A percentile compares a stretch with the other conserved stretches of the same genome.
These are phyloP conservation scores for Sorex maritimensis DNA, from an alignment of 2,797 vertebrate species.

Conservation along the genomic window DNA sequence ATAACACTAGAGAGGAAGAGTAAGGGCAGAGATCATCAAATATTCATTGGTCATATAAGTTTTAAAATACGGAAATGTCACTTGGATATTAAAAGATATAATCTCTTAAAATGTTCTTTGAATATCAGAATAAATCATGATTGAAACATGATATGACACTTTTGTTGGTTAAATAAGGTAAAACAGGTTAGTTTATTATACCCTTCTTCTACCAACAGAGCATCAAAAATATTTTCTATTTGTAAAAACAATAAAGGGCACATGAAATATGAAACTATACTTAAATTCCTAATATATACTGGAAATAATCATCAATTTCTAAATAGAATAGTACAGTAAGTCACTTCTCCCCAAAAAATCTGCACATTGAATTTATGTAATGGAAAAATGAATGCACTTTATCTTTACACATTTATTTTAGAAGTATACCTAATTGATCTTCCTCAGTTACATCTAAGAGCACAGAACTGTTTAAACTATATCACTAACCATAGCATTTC, in stretches of 20 bases:
- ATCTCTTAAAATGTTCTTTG: no score
- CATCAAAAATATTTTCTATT: constrained; percentile 8
- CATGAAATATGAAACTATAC: constrained; percentile 51
- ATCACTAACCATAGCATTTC: neutral
- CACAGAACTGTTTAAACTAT: neutral
- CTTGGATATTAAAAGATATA: neutral
- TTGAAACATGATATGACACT: neutral
- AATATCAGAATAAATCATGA: constrained; percentile 23
- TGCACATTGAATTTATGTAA: constrained; percentile 50
- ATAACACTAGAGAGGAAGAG: neutral
- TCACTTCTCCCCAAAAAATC: constrained; percentile 46
- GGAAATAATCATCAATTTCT: constrained; percentile 36
- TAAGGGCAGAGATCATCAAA: neutral
- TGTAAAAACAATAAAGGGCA: neutral
- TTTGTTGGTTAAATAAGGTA: neutral
- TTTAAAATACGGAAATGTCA: neutral
- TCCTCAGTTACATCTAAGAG: neutral
- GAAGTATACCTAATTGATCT: constrained; percentile 54
- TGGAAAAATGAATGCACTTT: constrained; percentile 53
- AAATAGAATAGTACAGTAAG: constrained; percentile 17
- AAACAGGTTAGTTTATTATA: constrained; percentile 29
- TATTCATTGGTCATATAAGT: neutral
- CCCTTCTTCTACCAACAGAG: neutral
- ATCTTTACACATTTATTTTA: constrained; percentile 56
- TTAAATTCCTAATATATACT: constrained; percentile 50